Percentiles rank a stretch among this genome's conserved stretches.
These are phyloP conservation scores for Scelioninae gen. 2 DNA, from an alignment of 2,888 invertebrate genomes.

Conservation along the genomic window DNA sequence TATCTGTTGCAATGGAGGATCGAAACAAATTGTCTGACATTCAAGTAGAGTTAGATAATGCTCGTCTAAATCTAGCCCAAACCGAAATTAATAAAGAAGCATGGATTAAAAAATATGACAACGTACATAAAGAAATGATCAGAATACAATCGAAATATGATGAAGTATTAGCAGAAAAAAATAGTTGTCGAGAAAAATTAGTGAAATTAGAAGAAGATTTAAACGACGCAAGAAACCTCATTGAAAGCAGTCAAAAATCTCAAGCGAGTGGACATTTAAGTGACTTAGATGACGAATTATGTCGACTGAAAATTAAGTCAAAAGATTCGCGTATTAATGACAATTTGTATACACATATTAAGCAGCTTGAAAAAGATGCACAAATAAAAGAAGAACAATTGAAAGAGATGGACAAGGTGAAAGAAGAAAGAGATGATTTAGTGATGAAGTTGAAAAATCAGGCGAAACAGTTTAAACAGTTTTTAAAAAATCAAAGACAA, in stretches of 20 bases:
- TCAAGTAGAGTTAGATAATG: slow-evolving; percentile 67
- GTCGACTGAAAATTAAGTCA: slow-evolving; percentile 66
- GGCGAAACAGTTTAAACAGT: slow-evolving; percentile 81
- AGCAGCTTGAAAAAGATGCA: slow-evolving; percentile 68
- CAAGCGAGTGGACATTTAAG: slow-evolving; percentile 48
- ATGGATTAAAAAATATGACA: slow-evolving; percentile 69
- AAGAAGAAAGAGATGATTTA: slow-evolving; percentile 79
- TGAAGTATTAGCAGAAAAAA: slow-evolving; percentile 64
- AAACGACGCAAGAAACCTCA: slow-evolving; percentile 65
- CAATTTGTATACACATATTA: slow-evolving; percentile 63
- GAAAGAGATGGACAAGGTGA: slow-evolving; percentile 70
- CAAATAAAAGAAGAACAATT: slow-evolving; percentile 65
- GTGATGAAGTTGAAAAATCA: slow-evolving; percentile 80
- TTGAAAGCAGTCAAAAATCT: slow-evolving; percentile 70
- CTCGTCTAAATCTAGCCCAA: slow-evolving; percentile 70
- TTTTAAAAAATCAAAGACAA: slow-evolving; percentile 78
- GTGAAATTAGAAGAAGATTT: slow-evolving; percentile 36
- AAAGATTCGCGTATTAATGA: slow-evolving; percentile 63
- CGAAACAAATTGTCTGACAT: slow-evolving; percentile 66
- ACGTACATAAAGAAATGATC: slow-evolving; percentile 62
- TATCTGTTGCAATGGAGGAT: slow-evolving; percentile 67
- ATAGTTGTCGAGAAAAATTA: slow-evolving; percentile 76
- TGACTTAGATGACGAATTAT: slow-evolving; percentile 66
- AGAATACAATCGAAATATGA: slow-evolving; percentile 66
- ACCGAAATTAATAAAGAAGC: slow-evolving; percentile 70